These are phyloP conservation scores for Perizoma flavofasciatum DNA, from an alignment of 2,888 invertebrate genomes.

Conservation along the genomic window DNA sequence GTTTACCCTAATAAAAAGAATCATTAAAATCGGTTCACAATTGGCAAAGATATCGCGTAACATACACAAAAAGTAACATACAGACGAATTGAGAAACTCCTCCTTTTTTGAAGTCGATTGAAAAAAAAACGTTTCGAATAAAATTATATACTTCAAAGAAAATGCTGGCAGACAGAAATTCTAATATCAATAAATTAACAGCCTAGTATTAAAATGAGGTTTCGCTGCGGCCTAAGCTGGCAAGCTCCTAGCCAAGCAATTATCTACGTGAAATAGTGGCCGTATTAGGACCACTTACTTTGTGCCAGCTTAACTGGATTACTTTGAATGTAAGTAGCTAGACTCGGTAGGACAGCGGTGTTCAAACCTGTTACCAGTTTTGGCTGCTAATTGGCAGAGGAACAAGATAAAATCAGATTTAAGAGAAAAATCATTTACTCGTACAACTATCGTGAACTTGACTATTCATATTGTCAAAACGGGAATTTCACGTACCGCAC, in stretches of 20 bases:
- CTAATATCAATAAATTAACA: constrained; percentile 22
- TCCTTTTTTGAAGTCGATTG: no score
- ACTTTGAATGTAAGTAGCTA: constrained; percentile 69
- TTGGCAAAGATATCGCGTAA: no score
- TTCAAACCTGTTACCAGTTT: constrained; percentile 18
- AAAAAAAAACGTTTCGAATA: no score
- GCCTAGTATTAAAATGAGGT: constrained; percentile 51
- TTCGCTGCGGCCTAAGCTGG: constrained; percentile 58
- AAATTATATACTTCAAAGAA: no score
- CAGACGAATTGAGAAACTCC: no score
- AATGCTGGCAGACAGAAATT: not conserved
- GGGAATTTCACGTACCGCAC: no score
- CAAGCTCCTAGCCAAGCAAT: constrained; percentile 70
- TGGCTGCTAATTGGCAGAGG: constrained; percentile 20
- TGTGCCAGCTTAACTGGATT: constrained; percentile 72
- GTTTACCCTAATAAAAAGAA: no score
- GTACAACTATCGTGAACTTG: no score
- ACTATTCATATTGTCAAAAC: no score
- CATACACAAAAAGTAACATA: no score
- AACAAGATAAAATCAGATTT: not conserved
- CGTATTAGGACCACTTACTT: constrained; percentile 76
- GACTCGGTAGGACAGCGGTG: constrained; percentile 44
- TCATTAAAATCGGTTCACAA: no score
- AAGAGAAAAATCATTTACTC: not conserved
- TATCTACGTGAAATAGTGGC: constrained; percentile 79